Evolutionary conservation across 2,113 vertebrate genomes (phyloP).

Genomic region (Bubo blakistoni): DNA sequence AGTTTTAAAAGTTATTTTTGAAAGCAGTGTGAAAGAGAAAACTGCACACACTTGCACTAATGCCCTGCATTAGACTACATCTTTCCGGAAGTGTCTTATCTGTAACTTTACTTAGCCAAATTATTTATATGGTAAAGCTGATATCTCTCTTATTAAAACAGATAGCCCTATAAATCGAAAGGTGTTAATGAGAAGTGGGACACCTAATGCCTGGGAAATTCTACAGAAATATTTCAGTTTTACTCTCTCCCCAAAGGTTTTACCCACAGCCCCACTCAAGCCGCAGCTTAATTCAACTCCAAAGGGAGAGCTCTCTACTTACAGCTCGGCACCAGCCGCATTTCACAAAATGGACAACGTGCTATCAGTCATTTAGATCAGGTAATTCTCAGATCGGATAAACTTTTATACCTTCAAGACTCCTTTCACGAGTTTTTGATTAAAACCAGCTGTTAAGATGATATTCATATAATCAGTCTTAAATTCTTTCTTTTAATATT

Average conservation of each 20-base stretch:
- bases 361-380: not conserved
- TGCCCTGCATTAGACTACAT: not conserved
- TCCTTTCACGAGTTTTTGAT: not conserved
- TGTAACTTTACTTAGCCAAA: not conserved
- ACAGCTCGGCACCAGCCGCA: rapidly evolving
- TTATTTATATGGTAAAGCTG: not conserved
- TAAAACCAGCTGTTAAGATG: not conserved
- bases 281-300: not conserved
- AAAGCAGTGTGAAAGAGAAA: not conserved
- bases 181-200: not conserved
- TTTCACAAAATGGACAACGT: not conserved
- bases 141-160: not conserved
- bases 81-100: not conserved
- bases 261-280: not conserved
- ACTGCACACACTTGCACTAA: not conserved
- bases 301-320: not conserved
- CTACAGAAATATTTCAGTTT: not conserved
- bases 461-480: not conserved
- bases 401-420: not conserved
- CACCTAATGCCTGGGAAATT: rapidly evolving
- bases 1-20: not conserved
- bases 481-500: not conserved
- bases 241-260: not conserved
- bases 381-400: not conserved
- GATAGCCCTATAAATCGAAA: not conserved